Conservation (phyloP, 2,888 invertebrate genomes). For the Pterostichus madidus region DNA sequence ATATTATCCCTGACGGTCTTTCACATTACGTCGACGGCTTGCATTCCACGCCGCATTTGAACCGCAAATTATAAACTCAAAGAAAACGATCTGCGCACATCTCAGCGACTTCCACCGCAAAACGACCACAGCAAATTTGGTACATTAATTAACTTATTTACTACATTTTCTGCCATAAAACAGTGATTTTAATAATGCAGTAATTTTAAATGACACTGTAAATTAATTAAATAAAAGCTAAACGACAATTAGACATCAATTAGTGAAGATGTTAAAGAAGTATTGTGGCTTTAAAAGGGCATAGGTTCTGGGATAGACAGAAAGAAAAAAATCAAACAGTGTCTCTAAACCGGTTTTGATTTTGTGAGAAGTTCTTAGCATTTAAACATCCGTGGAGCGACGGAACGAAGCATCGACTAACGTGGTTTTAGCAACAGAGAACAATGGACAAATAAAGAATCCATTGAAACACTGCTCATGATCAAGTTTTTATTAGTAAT, state of each 20-base stretch:
- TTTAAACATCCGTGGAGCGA: constrained; percentile 51
- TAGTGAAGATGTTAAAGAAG: constrained; percentile 35
- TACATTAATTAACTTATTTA: constrained; percentile 1
- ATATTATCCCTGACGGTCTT: constrained; percentile 53
- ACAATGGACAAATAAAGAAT: constrained; percentile 66
- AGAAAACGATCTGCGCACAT: constrained; percentile 9
- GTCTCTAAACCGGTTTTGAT: constrained; percentile 62
- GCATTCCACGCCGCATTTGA: constrained; percentile 48
- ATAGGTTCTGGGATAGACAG: constrained; percentile 61
- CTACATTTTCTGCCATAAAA: neutral
- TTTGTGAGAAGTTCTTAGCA: constrained; percentile 64
- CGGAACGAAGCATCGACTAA: constrained; percentile 15
- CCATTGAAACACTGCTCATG: constrained; percentile 38
- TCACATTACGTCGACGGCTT: constrained; percentile 33
- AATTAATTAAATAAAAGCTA: neutral
- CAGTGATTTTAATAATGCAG: constrained; percentile 2
- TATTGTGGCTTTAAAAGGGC: constrained; percentile 59
- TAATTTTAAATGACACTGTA: neutral
- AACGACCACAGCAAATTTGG: neutral
- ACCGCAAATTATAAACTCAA: constrained; percentile 55
- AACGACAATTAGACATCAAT: constrained; percentile 34
- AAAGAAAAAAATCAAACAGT: constrained; percentile 58
- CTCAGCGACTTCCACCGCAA: neutral
- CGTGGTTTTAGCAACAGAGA: constrained; percentile 45
- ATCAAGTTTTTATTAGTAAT: constrained; percentile 65